Evolutionary conservation across 2,797 vertebrate genomes (phyloP), one percentile per base, ranked within the genome.

Genomic region (Sitta carolinensis): DNA sequence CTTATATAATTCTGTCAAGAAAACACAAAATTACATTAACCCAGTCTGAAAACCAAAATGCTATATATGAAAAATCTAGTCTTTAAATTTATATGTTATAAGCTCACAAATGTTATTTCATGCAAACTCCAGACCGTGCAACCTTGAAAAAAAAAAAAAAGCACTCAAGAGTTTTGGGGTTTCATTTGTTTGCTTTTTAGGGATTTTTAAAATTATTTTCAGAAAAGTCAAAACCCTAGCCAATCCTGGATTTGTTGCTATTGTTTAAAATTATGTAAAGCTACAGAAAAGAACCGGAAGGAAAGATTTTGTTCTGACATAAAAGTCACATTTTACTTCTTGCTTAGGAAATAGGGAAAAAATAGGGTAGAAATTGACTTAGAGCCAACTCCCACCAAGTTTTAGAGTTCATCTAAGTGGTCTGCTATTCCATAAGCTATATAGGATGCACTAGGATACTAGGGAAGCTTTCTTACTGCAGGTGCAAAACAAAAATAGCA

Each of bases 31-130:
- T 72, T 1, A 27, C 30, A 70, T 14, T 40, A 93, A 91, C n/a
- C 87, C 66, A 42, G 30, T 69, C 32, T 81, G 67, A 85, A 82
- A 94, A 87, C 20, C 6, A 62, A 84, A 94, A 85, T 55, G 8
- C 54, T 87, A 36, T 10, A 3, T 19, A 90, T 11, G 23, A 95
- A 83, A 20, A 89, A 90, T 36, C 36, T 36, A 29, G 16, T 89
- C 1, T 48, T 32, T 40, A 34, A n/a, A 84, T 51, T 84, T 64
- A 16, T 61, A 45, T 0, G 0, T 30, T 36, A 21, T 18, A 79
- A 83, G 3, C 2, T 57, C 50, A 80, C 6, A 42, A 34, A 40
- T 55, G 43, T 61, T 89, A 45, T 48, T 42, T 76, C 43, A 48
- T 16, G 16, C 2, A 4, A 70, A 50, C 7, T 62, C 18, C 40